Percentiles rank a stretch among this genome's conserved stretches.
Evolutionary conservation across 1,140 invertebrate species (phyloP).

Genomic region (Dendroctonus valens): DNA sequence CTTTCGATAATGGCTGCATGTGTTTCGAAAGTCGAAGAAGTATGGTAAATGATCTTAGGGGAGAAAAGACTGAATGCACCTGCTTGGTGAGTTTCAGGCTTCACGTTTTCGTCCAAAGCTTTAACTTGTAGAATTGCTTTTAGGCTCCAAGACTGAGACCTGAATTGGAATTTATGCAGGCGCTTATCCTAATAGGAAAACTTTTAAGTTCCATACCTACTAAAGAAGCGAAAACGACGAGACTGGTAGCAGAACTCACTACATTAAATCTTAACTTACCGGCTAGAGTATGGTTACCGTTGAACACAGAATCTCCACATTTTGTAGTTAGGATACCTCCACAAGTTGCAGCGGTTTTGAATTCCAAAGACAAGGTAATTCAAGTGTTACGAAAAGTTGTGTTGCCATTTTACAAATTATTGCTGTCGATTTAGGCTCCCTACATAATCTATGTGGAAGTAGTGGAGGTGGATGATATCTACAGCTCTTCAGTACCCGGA

Average conservation of each 20-base stretch:
- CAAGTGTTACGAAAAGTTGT: neutral
- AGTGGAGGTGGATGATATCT: slow-evolving; percentile 85
- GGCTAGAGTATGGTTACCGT: slow-evolving; percentile 94
- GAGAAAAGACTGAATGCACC: slow-evolving; percentile 68
- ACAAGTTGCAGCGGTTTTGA: slow-evolving; percentile 91
- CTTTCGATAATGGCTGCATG: slow-evolving; percentile 94
- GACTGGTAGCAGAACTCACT: slow-evolving; percentile 88
- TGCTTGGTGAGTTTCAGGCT: slow-evolving; percentile 63
- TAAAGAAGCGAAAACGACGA: slow-evolving; percentile 91
- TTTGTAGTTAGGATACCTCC: slow-evolving; percentile 91
- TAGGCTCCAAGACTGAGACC: slow-evolving; percentile 79
- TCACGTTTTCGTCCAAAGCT: neutral
- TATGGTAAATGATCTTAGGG: slow-evolving; percentile 72
- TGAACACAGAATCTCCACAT: slow-evolving; percentile 69
- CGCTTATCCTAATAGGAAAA: slow-evolving; percentile 88
- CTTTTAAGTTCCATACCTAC: slow-evolving; percentile 84
- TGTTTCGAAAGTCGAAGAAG: slow-evolving; percentile 68
- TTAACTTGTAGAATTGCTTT: slow-evolving; percentile 12
- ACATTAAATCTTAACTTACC: slow-evolving; percentile 95
- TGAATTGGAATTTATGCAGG: slow-evolving; percentile 83
- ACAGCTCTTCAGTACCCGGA: slow-evolving; percentile 73
- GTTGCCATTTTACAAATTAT: neutral
- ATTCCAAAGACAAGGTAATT: slow-evolving; percentile 95
- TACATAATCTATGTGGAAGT: slow-evolving; percentile 98
- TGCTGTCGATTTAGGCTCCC: slow-evolving; percentile 69